These are phyloP conservation scores for Sorex maritimensis DNA, from an alignment of 2,797 vertebrate species.

Conservation along the genomic window DNA sequence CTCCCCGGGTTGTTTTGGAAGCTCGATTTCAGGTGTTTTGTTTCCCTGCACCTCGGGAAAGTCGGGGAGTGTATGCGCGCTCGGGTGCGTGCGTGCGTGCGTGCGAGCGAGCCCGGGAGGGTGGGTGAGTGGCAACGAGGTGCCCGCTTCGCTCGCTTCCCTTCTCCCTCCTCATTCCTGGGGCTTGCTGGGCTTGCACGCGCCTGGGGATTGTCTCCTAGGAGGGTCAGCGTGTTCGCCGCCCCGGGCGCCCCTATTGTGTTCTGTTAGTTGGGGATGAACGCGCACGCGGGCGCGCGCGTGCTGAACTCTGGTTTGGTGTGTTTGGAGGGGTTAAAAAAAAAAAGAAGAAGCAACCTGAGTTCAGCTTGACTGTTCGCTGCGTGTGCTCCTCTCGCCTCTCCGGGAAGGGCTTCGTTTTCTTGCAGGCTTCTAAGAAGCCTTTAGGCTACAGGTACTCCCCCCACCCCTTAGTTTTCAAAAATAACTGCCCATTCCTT, in stretches of 20 bases:
- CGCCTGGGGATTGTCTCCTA: background rate
- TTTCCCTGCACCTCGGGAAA: background rate
- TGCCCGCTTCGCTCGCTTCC: background rate
- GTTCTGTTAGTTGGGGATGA: slow-evolving; percentile 18
- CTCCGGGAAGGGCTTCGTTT: background rate
- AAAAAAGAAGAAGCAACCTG: too few species aligned
- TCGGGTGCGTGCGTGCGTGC: background rate
- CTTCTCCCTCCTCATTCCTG: slow-evolving; percentile 47
- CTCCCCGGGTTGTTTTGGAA: slow-evolving; percentile 45
- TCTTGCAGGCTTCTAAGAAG: slow-evolving; percentile 39
- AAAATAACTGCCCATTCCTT: slow-evolving; percentile 60
- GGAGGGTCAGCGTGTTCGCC: accelerated
- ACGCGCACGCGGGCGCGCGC: too few species aligned
- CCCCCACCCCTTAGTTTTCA: slow-evolving; percentile 61
- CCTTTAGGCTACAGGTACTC: slow-evolving; percentile 52
- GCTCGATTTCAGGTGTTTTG: background rate
- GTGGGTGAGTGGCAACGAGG: background rate
- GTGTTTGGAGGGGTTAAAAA: background rate
- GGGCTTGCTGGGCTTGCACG: background rate
- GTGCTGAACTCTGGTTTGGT: slow-evolving; percentile 15
- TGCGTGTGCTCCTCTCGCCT: background rate
- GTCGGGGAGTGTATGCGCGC: background rate
- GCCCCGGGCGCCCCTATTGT: background rate
- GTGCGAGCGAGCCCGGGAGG: background rate
- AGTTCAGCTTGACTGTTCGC: accelerated